Percentiles rank a stretch among this genome's conserved stretches.
Conservation (phyloP, 2,113 vertebrate genomes). For the Orthochromis malagaraziensis region DNA sequence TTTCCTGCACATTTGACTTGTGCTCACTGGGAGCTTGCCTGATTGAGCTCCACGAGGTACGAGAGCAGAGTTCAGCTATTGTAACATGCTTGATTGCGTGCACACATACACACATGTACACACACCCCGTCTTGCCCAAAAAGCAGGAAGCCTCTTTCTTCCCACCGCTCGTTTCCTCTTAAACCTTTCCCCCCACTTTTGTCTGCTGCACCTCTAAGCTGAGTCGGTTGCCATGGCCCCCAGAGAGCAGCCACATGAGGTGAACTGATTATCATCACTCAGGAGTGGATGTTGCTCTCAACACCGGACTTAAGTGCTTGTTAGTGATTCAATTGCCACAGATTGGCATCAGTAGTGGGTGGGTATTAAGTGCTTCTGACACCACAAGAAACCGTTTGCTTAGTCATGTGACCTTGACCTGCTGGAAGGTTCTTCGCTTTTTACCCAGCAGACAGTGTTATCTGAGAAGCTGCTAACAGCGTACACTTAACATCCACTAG, state of each 20-base stretch:
- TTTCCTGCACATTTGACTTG: neutral
- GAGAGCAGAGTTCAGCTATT: neutral
- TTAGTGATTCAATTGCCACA: slow-evolving; percentile 30
- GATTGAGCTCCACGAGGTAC: neutral
- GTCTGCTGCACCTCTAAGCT: neutral
- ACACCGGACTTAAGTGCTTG: slow-evolving; percentile 17
- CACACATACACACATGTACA: neutral
- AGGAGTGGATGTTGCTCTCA: slow-evolving; percentile 18
- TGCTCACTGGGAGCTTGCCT: neutral
- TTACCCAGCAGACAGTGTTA: neutral
- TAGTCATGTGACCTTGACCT: slow-evolving; percentile 7
- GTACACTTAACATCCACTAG: neutral
- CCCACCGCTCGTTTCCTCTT: neutral
- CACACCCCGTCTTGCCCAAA: neutral
- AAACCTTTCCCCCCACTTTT: neutral
- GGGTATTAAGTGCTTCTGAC: slow-evolving; percentile 20
- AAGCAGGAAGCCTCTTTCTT: neutral
- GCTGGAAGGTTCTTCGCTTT: neutral
- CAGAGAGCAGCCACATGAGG: neutral
- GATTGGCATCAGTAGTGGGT: slow-evolving; percentile 25
- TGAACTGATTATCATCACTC: slow-evolving; percentile 13
- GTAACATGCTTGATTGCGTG: neutral
- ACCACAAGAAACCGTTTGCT: neutral
- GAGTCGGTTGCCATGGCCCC: slow-evolving; percentile 11
- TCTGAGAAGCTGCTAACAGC: neutral